Evolutionary conservation across 2,888 invertebrate species (phyloP), one percentile per base, ranked within the genome.

Genomic region (Eurytoma adleriae): DNA sequence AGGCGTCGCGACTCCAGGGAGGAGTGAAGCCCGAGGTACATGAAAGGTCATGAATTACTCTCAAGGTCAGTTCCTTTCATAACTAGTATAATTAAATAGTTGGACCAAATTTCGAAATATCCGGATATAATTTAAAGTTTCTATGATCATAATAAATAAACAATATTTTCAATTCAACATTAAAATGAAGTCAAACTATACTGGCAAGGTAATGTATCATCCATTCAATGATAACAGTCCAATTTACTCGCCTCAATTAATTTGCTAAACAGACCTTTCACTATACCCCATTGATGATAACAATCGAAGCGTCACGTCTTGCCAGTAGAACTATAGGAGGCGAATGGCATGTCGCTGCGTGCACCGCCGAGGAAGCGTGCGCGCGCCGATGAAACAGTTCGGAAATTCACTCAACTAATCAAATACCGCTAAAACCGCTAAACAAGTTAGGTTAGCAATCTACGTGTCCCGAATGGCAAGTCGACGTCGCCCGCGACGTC

Each of bases 41-140:
- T 89, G 90, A 90, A 86, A 88, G 89, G 90, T 89, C 87, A 90
- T 90, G 90, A 90, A 88, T 88, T 90, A 90, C 90, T 88, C 90
- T 86, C 90, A 90, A 89, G 90, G 90, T 90, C 85, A 88, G 85
- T 84, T 67, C 2, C 24, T 50, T 57, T 69, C 20, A 24, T n/a
- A 30, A 2, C 4, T 30, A 30, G 4, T 3, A 30, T 30, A 30
- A 30, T 30, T 30, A 4, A 30, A 30, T 3, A 30, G n/a, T n/a
- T n/a, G n/a, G n/a, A n/a, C n/a, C n/a, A n/a, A n/a, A n/a, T n/a
- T n/a, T n/a, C n/a, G n/a, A n/a, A n/a, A n/a, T n/a, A n/a, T n/a
- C n/a, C n/a, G n/a, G n/a, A n/a, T n/a, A n/a, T n/a, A n/a, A n/a
- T n/a, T n/a, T n/a, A n/a, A n/a, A n/a, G n/a, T n/a, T n/a, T n/a